A percentile compares a stretch with the other conserved stretches of the same genome.
Conservation (phyloP, 2,888 invertebrate genomes). For the Mimumesa dahlbomi region DNA sequence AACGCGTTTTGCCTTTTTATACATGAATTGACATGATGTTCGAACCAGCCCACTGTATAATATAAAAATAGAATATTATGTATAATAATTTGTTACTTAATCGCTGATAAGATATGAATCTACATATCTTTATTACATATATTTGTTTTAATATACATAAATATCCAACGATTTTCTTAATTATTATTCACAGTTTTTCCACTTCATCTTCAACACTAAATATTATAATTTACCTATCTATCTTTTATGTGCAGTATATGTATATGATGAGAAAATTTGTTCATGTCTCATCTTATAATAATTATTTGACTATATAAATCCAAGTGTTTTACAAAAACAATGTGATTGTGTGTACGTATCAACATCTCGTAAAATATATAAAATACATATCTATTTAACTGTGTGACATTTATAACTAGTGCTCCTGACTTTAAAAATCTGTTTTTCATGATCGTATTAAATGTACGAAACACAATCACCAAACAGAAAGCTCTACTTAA, state of each 20-base stretch:
- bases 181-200: background rate
- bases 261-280: background rate
- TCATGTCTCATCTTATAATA: background rate
- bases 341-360: background rate
- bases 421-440: background rate
- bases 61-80: slow-evolving; percentile 4
- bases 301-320: background rate
- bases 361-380: background rate
- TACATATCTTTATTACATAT: background rate
- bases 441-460: background rate
- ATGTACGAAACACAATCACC: background rate
- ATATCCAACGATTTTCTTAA: background rate
- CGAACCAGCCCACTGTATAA: background rate
- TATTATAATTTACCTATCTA: slow-evolving; percentile 6
- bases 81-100: background rate
- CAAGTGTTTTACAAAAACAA: background rate
- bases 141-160: background rate
- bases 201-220: slow-evolving; percentile 2
- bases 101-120: background rate
- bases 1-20: background rate
- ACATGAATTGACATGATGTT: background rate
- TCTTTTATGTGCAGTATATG: slow-evolving; percentile 2
- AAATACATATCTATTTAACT: background rate
- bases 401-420: background rate
- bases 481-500: slow-evolving; percentile 7